Evolutionary conservation across 2,797 vertebrate genomes (phyloP).

Genomic region (Poliocrania exsul): DNA sequence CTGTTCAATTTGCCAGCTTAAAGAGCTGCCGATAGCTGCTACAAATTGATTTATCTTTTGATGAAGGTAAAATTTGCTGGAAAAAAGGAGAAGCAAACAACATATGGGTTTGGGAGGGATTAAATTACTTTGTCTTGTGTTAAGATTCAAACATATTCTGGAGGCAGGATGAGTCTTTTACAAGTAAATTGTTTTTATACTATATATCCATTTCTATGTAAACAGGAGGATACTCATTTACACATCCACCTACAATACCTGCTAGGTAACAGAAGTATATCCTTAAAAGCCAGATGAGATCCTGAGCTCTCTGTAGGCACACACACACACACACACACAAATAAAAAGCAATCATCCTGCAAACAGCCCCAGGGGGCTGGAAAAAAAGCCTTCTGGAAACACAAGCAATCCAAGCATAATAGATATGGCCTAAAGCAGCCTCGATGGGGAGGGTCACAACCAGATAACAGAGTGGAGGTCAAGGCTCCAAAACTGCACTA

Average conservation of each 20-base stretch:
- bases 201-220: constrained; percentile 44
- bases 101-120: constrained; percentile 38
- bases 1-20: constrained; percentile 50
- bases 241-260: constrained; percentile 64
- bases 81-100: constrained; percentile 50
- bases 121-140: constrained; percentile 29
- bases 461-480: rapidly evolving
- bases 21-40: constrained; percentile 54
- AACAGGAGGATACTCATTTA: constrained; percentile 59
- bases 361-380: rapidly evolving
- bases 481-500: not conserved
- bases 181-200: constrained; percentile 65
- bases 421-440: not conserved
- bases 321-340: not conserved
- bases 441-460: not conserved
- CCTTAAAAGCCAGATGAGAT: constrained; percentile 37
- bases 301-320: not conserved
- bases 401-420: not conserved
- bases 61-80: constrained; percentile 59
- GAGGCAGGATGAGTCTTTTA: constrained; percentile 27
- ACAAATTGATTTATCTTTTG: constrained; percentile 65
- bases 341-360: constrained; percentile 23
- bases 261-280: constrained; percentile 34
- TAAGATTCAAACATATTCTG: constrained; percentile 9
- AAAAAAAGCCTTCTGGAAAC: not conserved